Evolutionary conservation across 2,797 vertebrate genomes (phyloP).

Genomic region (Enteromius thamalakanensis): DNA sequence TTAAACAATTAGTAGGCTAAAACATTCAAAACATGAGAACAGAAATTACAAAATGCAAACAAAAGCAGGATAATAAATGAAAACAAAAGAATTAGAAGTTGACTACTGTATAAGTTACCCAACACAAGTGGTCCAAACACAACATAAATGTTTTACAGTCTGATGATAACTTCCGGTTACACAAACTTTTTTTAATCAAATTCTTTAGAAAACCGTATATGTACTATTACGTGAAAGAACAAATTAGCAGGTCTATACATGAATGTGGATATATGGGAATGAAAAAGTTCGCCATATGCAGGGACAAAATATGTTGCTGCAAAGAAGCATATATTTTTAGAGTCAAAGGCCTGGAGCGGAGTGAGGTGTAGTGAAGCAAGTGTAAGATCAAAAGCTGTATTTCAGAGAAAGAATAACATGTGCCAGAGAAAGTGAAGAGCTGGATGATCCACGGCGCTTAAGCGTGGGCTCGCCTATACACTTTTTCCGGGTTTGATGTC

Average conservation of each 20-base stretch:
- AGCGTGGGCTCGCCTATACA: conserved; percentile 48
- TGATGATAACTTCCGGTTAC: not conserved
- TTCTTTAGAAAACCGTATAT: not conserved
- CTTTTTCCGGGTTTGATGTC: conserved; percentile 64
- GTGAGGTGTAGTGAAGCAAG: not conserved
- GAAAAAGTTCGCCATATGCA: not conserved
- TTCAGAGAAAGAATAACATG: not conserved
- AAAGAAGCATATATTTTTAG: not conserved
- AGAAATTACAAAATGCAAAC: not conserved
- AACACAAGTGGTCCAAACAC: not conserved
- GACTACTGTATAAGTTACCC: not conserved
- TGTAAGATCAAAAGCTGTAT: not conserved
- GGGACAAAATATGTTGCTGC: not conserved
- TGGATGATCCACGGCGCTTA: conserved; percentile 30
- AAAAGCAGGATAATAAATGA: not conserved
- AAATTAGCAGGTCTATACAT: not conserved
- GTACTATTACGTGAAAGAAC: not conserved
- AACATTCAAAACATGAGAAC: too few species aligned
- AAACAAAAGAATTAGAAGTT: not conserved
- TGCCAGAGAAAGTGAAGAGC: not conserved
- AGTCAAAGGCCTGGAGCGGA: not conserved
- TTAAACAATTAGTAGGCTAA: not conserved
- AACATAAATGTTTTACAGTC: not conserved
- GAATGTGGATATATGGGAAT: not conserved
- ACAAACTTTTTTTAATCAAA: not conserved